Conservation (phyloP, 2,113 vertebrate genomes). For the Canis aureus region DNA sequence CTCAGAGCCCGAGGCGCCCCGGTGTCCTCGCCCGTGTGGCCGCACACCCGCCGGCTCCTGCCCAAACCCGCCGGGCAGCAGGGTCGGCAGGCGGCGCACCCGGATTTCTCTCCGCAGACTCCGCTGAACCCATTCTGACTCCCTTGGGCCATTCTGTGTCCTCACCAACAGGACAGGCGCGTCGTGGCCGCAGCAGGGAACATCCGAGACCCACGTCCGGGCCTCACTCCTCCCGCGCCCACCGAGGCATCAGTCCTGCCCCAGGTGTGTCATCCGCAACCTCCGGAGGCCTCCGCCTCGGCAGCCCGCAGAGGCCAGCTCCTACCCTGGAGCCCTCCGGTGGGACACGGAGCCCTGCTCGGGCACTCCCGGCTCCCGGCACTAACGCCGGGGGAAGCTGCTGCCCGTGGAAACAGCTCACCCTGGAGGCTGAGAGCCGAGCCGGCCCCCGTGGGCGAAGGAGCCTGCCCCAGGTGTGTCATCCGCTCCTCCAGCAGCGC, state of each 20-base stretch:
- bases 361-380: fast-evolving
- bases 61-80: fast-evolving
- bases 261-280: constrained; percentile 54
- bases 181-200: background rate
- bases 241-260: background rate
- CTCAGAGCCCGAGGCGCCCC: fast-evolving
- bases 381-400: background rate
- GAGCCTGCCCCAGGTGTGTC: too few species aligned
- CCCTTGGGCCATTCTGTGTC: background rate
- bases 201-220: background rate
- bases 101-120: background rate
- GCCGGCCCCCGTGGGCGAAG: too few species aligned
- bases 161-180: fast-evolving
- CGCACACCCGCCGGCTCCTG: fast-evolving
- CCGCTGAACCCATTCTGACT: fast-evolving
- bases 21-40: background rate
- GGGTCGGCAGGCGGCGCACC: fast-evolving
- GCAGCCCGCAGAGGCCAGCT: background rate
- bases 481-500: fast-evolving
- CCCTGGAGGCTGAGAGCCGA: background rate
- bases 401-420: background rate
- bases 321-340: fast-evolving
- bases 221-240: background rate
- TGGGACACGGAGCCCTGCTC: background rate
- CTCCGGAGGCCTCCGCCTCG: background rate